Evolutionary conservation across 2,888 invertebrate species (phyloP), one percentile per base, ranked within the genome.

Genomic region (Lithophane ornitopus): DNA sequence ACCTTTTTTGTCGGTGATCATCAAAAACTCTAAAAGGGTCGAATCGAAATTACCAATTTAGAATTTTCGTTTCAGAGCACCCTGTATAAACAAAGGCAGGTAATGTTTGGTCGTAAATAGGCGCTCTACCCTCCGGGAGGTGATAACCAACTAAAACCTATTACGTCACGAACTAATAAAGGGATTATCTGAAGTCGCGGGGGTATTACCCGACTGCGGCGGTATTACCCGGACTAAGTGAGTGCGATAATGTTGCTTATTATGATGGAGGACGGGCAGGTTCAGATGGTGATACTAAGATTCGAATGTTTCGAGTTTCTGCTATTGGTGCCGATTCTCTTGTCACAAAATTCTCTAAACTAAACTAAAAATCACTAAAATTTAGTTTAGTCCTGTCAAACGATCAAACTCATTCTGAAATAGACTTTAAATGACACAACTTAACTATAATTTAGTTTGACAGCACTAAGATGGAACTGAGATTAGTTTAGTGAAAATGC

Each of bases 141-240:
- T 56, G 44, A 80, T 68, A 70, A 70, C 59, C 58, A 59, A 80
- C 66, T 74, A 63, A 61, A 81, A 66, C 66, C 74, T 74, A 74
- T 74, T 75, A 77, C 56, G 28, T 74, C 66, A 62, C 52, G 14
- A 77, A 80, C 70, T 85, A 70, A 78, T 81, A 74, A 69, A 74
- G 76, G 66, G 58, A 86, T 85, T 71, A 84, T 81, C 70, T 73
- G 68, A 59, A 75, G 52, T 66, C 69, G 61, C 69, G 41, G n/a
- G 63, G 68, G 54, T 63, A 49, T 52, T 54, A 62, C 54, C 56
- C 16, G 1, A 44, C 14, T 39, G 44, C 14, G 49, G 56, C 14
- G 26, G 67, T 39, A 16, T 34, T 26, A 46, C 63, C 26, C 46
- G 59, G 52, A 54, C 26, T 39, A 67, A 58, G 46, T 66, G 65